A percentile compares a stretch with the other conserved stretches of the same genome.
phyloP scores from a whole-genome alignment of 1,140 invertebrate species.

The Danaus melanippus region DNA sequence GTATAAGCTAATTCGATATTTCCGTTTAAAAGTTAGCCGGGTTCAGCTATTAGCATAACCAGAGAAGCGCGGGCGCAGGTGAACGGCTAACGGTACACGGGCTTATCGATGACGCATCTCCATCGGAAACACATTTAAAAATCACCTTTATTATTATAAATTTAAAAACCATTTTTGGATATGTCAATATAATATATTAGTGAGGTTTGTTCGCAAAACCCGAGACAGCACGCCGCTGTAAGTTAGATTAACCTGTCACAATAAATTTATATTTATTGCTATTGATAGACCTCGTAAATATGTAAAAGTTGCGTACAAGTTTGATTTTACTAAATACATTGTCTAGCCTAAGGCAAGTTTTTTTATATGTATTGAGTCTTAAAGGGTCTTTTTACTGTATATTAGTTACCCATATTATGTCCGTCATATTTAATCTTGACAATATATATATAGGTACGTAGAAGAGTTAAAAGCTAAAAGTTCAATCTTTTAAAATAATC shows the following conservation, averaged over 20 bases:
- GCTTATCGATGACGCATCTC: constrained; percentile 51
- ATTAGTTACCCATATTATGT: too few species aligned
- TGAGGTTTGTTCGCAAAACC: constrained; percentile 36
- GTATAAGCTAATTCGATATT: constrained; percentile 10
- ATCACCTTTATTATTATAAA: constrained; percentile 31
- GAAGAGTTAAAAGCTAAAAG: too few species aligned
- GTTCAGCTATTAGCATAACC: constrained; percentile 63
- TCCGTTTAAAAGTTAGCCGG: constrained; percentile 28
- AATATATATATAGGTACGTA: too few species aligned
- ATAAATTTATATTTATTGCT: constrained; percentile 50
- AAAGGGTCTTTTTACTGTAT: too few species aligned
- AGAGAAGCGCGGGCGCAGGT: constrained; percentile 66
- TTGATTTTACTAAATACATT: neutral
- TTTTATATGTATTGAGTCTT: too few species aligned
- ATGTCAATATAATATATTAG: constrained; percentile 35
- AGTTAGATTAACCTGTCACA: constrained; percentile 46
- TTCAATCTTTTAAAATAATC: neutral
- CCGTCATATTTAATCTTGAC: too few species aligned
- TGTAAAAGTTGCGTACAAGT: constrained; percentile 30
- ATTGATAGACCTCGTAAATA: constrained; percentile 29
- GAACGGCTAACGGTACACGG: constrained; percentile 57
- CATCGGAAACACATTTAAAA: constrained; percentile 34
- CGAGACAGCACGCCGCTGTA: constrained; percentile 46
- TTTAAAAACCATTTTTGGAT: constrained; percentile 34
- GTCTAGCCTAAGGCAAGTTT: too few species aligned